A percentile compares a stretch with the other conserved stretches of the same genome.
phyloP scores from a whole-genome alignment of 2,888 invertebrate genomes.

The Pseudeuparius sepicola region DNA sequence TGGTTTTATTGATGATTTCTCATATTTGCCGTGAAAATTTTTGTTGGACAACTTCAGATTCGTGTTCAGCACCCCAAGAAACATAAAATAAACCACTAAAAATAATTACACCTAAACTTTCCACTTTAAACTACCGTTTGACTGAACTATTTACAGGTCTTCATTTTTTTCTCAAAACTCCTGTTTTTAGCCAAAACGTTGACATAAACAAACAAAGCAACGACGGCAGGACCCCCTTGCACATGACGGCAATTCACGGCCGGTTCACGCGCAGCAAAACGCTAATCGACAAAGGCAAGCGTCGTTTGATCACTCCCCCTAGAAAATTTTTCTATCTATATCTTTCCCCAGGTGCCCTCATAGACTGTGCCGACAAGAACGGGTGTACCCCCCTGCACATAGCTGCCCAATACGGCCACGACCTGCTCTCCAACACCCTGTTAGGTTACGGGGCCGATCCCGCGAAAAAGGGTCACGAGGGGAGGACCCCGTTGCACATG shows the following conservation, averaged over 20 bases:
- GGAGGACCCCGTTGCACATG: conserved; percentile 51
- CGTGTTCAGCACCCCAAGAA: too few relatives aligned
- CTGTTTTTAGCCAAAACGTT: too few relatives aligned
- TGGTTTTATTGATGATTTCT: too few relatives aligned
- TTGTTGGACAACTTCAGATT: too few relatives aligned
- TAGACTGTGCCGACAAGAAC: conserved; percentile 48
- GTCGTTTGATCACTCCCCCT: too few relatives aligned
- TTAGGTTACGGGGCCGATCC: conserved; percentile 43
- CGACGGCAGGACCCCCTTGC: conserved; percentile 51
- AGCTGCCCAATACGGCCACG: conserved; percentile 52
- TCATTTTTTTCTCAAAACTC: too few relatives aligned
- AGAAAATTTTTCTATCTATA: too few relatives aligned
- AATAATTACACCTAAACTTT: too few relatives aligned
- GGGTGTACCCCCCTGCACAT: conserved; percentile 53
- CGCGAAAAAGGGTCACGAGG: conserved; percentile 41
- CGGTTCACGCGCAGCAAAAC: conserved; percentile 52
- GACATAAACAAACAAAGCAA: conserved; percentile 46
- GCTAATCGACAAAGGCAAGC: conserved; percentile 47
- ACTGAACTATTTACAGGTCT: too few relatives aligned
- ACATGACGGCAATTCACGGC: conserved; percentile 58
- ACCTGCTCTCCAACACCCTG: conserved; percentile 44
- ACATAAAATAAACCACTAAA: too few relatives aligned
- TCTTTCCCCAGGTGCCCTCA: conserved; percentile 42
- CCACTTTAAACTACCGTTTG: too few relatives aligned
- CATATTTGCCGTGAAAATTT: too few relatives aligned